Conservation (phyloP, 2,113 vertebrate genomes). For the Neofelis nebulosa region DNA sequence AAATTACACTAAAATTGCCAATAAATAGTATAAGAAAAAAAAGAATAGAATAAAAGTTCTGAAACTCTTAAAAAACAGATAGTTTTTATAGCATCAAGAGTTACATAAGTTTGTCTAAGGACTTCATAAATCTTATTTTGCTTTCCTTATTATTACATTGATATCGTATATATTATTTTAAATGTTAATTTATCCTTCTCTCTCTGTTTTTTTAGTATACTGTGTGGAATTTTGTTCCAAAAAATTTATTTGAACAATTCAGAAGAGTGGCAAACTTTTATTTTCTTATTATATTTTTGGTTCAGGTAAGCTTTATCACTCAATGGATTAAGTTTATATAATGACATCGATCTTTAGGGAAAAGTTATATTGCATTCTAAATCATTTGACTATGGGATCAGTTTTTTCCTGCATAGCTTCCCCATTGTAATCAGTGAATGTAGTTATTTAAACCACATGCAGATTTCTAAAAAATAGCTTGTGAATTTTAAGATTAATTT, state of each 20-base stretch:
- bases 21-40: slow-evolving; percentile 40
- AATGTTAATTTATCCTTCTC: slow-evolving; percentile 45
- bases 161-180: slow-evolving; percentile 5
- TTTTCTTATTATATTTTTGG: slow-evolving; percentile 99
- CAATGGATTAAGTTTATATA: slow-evolving; percentile 37
- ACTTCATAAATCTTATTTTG: slow-evolving; percentile 24
- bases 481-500: not conserved
- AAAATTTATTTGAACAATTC: slow-evolving; percentile 99
- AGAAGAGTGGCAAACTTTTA: slow-evolving; percentile 99
- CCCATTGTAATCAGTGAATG: not conserved
- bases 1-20: slow-evolving; percentile 17
- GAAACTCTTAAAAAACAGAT: not conserved
- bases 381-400: not conserved
- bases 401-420: not conserved
- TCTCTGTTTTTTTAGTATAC: slow-evolving; percentile 90
- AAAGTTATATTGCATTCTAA: slow-evolving; percentile 45
- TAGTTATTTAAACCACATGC: not conserved
- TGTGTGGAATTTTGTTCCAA: slow-evolving; percentile 98
- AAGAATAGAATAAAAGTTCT: slow-evolving; percentile 19
- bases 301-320: slow-evolving; percentile 92
- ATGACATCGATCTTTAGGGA: slow-evolving; percentile 1
- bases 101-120: slow-evolving; percentile 40
- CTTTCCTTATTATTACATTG: slow-evolving; percentile 30
- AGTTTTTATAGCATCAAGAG: not conserved
- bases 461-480: slow-evolving; percentile 44